These are phyloP conservation scores for Nestor notabilis DNA, from an alignment of 2,113 vertebrate species.

Conservation along the genomic window DNA sequence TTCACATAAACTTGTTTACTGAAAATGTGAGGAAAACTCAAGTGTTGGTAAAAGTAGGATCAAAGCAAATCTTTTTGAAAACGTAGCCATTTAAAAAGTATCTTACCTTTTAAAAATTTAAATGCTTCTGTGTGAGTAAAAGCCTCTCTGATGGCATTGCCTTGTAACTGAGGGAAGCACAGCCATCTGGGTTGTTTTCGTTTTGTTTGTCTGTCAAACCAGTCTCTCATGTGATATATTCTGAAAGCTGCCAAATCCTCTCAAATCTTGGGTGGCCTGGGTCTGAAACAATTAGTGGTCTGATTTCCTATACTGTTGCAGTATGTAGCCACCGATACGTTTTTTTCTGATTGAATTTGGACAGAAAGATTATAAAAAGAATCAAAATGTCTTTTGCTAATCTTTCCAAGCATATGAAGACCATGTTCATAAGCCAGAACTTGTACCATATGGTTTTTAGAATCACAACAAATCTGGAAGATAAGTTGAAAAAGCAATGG, in stretches of 20 bases:
- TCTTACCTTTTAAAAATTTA: neutral
- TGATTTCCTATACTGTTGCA: conserved; percentile 9
- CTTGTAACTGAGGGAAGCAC: neutral
- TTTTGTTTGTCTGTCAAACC: conserved; percentile 13
- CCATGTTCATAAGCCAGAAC: neutral
- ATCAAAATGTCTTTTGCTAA: neutral
- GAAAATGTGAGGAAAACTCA: neutral
- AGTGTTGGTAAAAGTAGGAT: neutral
- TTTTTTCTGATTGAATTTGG: neutral
- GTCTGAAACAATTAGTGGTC: conserved; percentile 17
- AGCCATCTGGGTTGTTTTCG: neutral
- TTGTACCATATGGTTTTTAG: neutral
- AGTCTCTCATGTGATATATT: neutral
- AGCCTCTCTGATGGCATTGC: neutral
- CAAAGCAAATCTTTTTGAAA: neutral
- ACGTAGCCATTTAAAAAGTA: neutral
- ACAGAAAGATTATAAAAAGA: neutral
- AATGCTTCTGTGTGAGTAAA: neutral
- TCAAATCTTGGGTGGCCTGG: conserved; percentile 36
- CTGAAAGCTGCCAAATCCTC: conserved; percentile 20
- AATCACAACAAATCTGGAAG: neutral
- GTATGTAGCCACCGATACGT: neutral
- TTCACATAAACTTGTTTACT: neutral
- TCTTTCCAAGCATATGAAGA: neutral
- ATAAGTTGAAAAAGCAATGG: neutral